Evolutionary conservation across 2,888 invertebrate species (phyloP), one percentile per base, ranked within the genome.

Genomic region (Tanypteryx hageni): DNA sequence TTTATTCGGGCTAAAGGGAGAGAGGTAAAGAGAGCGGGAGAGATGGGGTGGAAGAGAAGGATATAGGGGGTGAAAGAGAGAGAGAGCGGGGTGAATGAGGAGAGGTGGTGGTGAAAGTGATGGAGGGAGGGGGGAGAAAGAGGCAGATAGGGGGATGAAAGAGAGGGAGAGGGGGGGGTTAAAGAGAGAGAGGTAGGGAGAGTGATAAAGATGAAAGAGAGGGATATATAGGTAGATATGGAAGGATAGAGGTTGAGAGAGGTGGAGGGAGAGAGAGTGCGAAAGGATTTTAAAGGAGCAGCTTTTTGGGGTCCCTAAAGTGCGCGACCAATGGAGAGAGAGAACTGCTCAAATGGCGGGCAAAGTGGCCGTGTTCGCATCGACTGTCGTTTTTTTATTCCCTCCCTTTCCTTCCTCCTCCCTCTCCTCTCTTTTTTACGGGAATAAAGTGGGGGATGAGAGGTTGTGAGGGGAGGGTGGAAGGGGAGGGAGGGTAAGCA

Each of bases 271-370:
- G 64, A 64, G 64, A n/a, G 68, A n/a, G 68, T 68, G n/a, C n/a
- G 18, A 68, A 22, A 2, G 68, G 68, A 68, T 68, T 68, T 18
- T 68, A n/a, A 68, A 68, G 68, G 22, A 68, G n/a, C 76, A 14
- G 27, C 22, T 27, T 22, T 76, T 76, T 7, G 68, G 22, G 68
- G 18, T 18, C 59, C 27, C 31, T 61, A 57, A 83, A 83, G 83
- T 83, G 31, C 16, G 57, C 44, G 89, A n/a, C 64, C 89, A n/a
- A 64, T 89, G 44, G n/a, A 89, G 16, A 31, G 89, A 83, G 56
- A 83, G 64, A 64, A 44, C 44, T 44, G 76, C 76, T 27, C 22
- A 76, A 68, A 68, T 68, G 68, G 68, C 68, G 22, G 68, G 68
- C 68, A 16, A 76, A 76, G 76, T 76, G 76, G 76, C 22, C 76